Percentiles rank a stretch among this genome's conserved stretches.
phyloP scores from a whole-genome alignment of 2,797 vertebrate genomes.

The Vireo griseus region DNA sequence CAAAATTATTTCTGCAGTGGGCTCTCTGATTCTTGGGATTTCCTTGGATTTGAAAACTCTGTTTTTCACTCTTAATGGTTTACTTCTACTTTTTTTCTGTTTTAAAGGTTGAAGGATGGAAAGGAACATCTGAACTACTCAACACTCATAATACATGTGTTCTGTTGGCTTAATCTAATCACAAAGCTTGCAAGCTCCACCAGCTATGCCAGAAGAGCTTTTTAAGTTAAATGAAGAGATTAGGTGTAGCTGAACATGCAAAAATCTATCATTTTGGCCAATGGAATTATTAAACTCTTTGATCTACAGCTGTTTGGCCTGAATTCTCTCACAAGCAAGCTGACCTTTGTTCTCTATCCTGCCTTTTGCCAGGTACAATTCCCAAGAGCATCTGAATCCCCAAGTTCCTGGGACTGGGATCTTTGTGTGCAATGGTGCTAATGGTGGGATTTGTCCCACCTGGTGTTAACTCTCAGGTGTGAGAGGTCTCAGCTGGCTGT shows the following conservation, averaged over 20 bases:
- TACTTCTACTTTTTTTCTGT: neutral
- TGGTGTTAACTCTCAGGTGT: neutral
- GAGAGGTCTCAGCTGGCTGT: neutral
- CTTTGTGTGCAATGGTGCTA: neutral
- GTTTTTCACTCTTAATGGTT: neutral
- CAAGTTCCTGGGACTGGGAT: neutral
- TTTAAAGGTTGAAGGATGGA: neutral
- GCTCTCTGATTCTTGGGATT: neutral
- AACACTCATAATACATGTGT: neutral
- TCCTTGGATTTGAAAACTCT: neutral
- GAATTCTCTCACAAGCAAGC: neutral
- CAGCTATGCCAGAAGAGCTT: neutral
- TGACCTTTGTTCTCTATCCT: neutral
- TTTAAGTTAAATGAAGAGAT: constrained; percentile 2
- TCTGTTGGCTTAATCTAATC: neutral
- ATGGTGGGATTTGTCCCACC: neutral
- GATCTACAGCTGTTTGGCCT: constrained; percentile 24
- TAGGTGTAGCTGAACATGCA: neutral
- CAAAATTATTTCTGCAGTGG: neutral
- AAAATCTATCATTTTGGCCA: neutral
- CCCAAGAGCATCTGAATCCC: neutral
- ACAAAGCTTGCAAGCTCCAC: neutral
- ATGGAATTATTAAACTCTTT: neutral
- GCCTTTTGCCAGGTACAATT: neutral
- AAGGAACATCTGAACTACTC: neutral